Evolutionary conservation across 2,113 vertebrate genomes (phyloP).

Genomic region (Australoheros scitulus): DNA sequence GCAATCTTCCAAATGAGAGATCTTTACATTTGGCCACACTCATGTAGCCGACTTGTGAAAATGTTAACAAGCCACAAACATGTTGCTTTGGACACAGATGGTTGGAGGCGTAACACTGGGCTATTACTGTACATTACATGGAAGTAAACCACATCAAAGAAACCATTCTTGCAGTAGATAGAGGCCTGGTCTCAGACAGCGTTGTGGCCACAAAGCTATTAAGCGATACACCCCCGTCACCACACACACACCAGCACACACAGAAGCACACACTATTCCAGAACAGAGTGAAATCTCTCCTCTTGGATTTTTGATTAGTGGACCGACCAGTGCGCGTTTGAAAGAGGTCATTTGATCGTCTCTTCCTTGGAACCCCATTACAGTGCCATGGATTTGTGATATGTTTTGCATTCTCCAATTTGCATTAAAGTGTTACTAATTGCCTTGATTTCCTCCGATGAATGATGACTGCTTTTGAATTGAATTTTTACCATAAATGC

Average conservation of each 20-base stretch:
- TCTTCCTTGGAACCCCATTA: constrained; percentile 56
- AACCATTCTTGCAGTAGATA: constrained; percentile 36
- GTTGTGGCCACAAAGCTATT: constrained; percentile 40
- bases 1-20: constrained; percentile 44
- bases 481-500: constrained; percentile 78
- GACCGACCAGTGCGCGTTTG: constrained; percentile 22
- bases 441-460: constrained; percentile 82
- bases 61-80: constrained; percentile 44
- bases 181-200: constrained; percentile 9
- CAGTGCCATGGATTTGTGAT: constrained; percentile 63
- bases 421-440: constrained; percentile 83
- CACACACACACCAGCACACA: background rate
- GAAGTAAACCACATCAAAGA: constrained; percentile 40
- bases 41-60: background rate
- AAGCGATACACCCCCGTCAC: background rate
- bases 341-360: constrained; percentile 69
- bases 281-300: constrained; percentile 28
- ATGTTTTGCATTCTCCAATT: constrained; percentile 74
- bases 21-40: constrained; percentile 22
- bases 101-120: constrained; percentile 5
- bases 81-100: constrained; percentile 38
- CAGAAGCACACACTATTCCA: background rate
- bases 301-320: constrained; percentile 45
- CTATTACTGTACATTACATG: constrained; percentile 45
- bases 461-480: constrained; percentile 80